Evolutionary conservation across 1,140 invertebrate genomes (phyloP), one percentile per base, ranked within the genome.

Genomic region (Adoxophyes honmai): DNA sequence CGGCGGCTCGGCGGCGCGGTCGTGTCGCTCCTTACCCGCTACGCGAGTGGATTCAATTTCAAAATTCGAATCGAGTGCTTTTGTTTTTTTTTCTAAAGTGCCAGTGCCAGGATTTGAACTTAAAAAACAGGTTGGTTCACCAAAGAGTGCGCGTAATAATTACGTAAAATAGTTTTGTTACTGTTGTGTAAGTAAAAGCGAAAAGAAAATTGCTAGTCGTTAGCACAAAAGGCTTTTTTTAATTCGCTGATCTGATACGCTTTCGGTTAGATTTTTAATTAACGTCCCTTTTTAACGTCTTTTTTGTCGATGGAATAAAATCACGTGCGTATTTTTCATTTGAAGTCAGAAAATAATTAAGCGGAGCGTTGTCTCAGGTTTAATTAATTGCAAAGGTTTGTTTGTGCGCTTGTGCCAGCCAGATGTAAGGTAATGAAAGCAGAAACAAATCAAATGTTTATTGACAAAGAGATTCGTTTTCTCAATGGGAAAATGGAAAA

Each of bases 121-220:
- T 11, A 48, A 5, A 33, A 48, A 48, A n/a, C 42, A 48, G 42
- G 42, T 48, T 48, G 42, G 42, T 48, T 21, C 6, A n/a, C 11
- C 4, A 38, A 48, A 21, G 6, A 48, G 42, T 48, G 42, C 42
- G 16, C 38, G 11, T 48, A 48, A 48, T 21, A 48, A 16, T 48
- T 48, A 48, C 42, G 42, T 48, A 48, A 48, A 48, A 48, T 18
- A 44, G 10, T 48, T n/a, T 48, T 11, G 21, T 18, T 48, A 44
- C 18, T 48, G 16, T 48, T 48, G 42, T 48, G 42, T 48, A 48
- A 48, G 42, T 48, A 48, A 48, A 48, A 48, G 42, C 28, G 21
- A 48, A 18, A 18, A 48, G 21, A 48, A 48, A 18, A 48, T 11
- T 48, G 42, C 18, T 42, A 42, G 39, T 16, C 39, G 39, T 21